Evolutionary conservation across 2,797 vertebrate species (phyloP).

Genomic region (Alcedo atthis): DNA sequence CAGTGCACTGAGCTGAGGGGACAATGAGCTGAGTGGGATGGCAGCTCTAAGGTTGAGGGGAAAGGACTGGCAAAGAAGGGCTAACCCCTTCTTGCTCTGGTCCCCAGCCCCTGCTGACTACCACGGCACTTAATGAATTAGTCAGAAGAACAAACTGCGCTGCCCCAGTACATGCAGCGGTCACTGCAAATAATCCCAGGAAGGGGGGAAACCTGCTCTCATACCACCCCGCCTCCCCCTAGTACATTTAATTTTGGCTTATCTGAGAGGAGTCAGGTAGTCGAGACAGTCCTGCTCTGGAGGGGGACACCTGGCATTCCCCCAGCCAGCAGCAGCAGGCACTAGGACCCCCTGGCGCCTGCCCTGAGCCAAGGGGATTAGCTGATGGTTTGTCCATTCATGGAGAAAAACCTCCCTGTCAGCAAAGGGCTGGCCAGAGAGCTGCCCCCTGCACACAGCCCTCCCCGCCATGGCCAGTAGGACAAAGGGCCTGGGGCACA

Average conservation of each 20-base stretch:
- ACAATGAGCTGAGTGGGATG: neutral
- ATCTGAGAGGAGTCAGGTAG: neutral
- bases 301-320: neutral
- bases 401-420: slow-evolving; percentile 11
- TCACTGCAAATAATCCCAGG: neutral
- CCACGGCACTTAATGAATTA: accelerated
- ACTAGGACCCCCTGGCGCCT: neutral
- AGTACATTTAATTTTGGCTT: neutral
- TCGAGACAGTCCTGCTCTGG: neutral
- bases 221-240: neutral
- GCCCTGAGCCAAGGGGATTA: slow-evolving; percentile 22
- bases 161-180: accelerated
- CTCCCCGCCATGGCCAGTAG: neutral
- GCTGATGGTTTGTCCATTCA: neutral
- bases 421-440: slow-evolving; percentile 8
- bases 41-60: neutral
- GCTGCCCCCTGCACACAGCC: neutral
- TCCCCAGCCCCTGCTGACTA: neutral
- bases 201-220: neutral
- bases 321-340: neutral
- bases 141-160: neutral
- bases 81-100: neutral
- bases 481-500: neutral
- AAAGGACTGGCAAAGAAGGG: neutral
- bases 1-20: neutral